Evolutionary conservation across 2,888 invertebrate species (phyloP), one percentile per base, ranked within the genome.

Genomic region (Macrophya annulata): DNA sequence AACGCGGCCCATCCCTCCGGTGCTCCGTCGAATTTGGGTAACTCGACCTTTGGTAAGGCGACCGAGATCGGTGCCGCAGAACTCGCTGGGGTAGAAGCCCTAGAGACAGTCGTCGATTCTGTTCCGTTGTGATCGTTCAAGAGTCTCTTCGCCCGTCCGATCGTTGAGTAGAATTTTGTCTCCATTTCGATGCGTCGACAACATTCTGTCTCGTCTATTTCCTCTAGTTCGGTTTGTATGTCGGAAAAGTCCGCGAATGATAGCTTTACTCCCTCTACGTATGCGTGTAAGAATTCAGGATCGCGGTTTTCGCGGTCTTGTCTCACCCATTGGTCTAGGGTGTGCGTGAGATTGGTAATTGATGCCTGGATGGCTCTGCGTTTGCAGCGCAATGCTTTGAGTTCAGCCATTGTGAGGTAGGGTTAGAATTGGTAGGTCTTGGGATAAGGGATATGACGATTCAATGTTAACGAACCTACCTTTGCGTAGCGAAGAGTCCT

Each of bases 1-100:
- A 88, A 89, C 37, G 81, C 48, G 9, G 86, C 31, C 88, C 87
- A 87, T 55, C 72, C 72, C 17, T 86, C 86, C 43, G 77, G 85
- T 12, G 71, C 48, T 21, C 87, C 88, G 81, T 88, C 86, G 76
- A 88, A 87, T 31, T 51, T 86, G 1, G 88, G 88, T 25, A 88
- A 62, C 12, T 83, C 40, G 21, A 88, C n/a, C n/a, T 85, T 12
- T 31, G 68, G 0, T 86, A 86, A 17, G 40, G n/a, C 79, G 83
- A 37, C 4, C 59, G 48, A 10, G 10, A n/a, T n/a, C 25, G 76
- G 55, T 3, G 55, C 37, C 1, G 55, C 12, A 17, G 77, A 1
- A 55, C 15, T 43, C 0, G 37, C 15, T 1, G n/a, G n/a, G n/a
- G n/a, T n/a, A n/a, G n/a, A n/a, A n/a, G n/a, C n/a, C n/a, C n/a